These are phyloP conservation scores for Platycnemis pennipes DNA, from an alignment of 2,888 invertebrate genomes.

Conservation along the genomic window DNA sequence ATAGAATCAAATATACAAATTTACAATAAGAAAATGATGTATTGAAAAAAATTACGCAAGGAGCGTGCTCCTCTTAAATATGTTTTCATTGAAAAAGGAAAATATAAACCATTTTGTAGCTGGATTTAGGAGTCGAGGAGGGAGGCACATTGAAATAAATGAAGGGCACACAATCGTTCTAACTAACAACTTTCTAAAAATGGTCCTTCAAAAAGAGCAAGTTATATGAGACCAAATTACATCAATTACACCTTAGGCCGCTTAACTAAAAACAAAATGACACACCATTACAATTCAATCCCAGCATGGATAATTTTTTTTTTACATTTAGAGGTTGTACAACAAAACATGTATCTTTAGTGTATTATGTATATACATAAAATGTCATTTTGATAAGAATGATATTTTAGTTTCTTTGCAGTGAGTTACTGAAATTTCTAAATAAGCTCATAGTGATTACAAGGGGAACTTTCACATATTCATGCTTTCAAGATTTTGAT, in stretches of 20 bases:
- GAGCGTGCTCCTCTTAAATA: conserved; percentile 21
- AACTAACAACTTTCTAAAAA: conserved; percentile 52
- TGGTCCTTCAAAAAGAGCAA: conserved; percentile 31
- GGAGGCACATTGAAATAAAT: conserved; percentile 31
- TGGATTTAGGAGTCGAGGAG: conserved; percentile 14
- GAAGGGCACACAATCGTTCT: conserved; percentile 13
- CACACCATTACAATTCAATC: conserved; percentile 35
- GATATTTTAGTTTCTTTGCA: conserved; percentile 31
- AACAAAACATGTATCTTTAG: conserved; percentile 55
- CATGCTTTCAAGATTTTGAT: conserved; percentile 53
- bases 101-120: conserved; percentile 33
- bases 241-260: conserved; percentile 18
- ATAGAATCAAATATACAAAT: conserved; percentile 71
- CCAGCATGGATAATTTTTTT: conserved; percentile 37
- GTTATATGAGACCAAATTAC: conserved; percentile 47
- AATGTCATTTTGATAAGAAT: conserved; percentile 59
- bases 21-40: conserved; percentile 69
- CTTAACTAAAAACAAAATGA: conserved; percentile 44
- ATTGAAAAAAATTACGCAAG: conserved; percentile 39
- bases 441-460: conserved; percentile 66
- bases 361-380: conserved; percentile 30
- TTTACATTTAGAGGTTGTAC: conserved; percentile 59
- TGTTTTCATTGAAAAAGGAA: conserved; percentile 38
- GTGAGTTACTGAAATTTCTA: conserved; percentile 62
- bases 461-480: conserved; percentile 44